Percentiles rank a stretch among this genome's conserved stretches.
Evolutionary conservation across 1,140 invertebrate genomes (phyloP).

Genomic region (Luehdorfia chinensis): DNA sequence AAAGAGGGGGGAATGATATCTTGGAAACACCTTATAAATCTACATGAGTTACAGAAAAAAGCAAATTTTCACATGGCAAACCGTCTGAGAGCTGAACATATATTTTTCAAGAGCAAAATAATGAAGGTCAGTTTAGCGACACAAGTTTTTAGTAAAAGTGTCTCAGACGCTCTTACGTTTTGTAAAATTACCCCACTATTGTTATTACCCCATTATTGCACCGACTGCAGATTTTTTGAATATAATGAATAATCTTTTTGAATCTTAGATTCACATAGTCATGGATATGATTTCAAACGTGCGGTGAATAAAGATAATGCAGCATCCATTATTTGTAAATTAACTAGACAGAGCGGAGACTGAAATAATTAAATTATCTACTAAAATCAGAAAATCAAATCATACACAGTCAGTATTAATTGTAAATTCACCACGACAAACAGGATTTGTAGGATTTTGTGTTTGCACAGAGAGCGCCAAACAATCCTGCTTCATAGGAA

Average conservation of each 20-base stretch:
- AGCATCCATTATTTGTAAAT: slow-evolving; percentile 1
- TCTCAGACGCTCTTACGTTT: background rate
- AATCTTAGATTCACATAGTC: too few relatives aligned
- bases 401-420: too few relatives aligned
- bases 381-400: too few relatives aligned
- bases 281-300: slow-evolving; percentile 16
- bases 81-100: slow-evolving; percentile 36
- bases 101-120: slow-evolving; percentile 41
- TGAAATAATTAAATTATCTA: too few relatives aligned
- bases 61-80: slow-evolving; percentile 36
- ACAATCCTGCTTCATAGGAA: too few relatives aligned
- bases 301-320: slow-evolving; percentile 4
- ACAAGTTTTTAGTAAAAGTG: slow-evolving; percentile 30
- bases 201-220: too few relatives aligned
- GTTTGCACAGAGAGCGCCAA: too few relatives aligned
- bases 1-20: slow-evolving; percentile 26
- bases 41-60: slow-evolving; percentile 32
- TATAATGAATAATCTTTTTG: too few relatives aligned
- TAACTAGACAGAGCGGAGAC: slow-evolving; percentile 1
- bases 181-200: too few relatives aligned
- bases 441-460: too few relatives aligned
- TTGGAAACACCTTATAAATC: slow-evolving; percentile 31
- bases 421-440: too few relatives aligned
- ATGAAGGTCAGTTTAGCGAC: slow-evolving; percentile 45
- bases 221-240: too few relatives aligned